Evolutionary conservation across 1,140 invertebrate genomes (phyloP), one percentile per base, ranked within the genome.

Genomic region (Panagrolaimus sp.): DNA sequence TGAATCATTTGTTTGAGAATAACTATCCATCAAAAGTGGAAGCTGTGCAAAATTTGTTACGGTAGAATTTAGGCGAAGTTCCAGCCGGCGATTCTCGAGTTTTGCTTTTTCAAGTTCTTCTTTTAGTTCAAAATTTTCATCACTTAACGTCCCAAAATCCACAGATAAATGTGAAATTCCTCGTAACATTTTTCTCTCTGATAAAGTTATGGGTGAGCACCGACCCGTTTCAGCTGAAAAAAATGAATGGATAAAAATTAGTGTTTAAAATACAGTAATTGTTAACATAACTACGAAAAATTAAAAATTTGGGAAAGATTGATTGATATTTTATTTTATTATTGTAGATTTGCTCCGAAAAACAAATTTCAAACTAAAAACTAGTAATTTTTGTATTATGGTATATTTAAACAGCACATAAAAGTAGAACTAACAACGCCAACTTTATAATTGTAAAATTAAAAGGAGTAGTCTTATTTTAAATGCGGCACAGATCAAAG

Each of bases 101-200:
- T 81, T 72, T 28, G 71, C 63, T 62, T 70, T 65, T 17, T 67
- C 52, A 26, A 82, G 47, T 6, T 71, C 66, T 48, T 68, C 66
- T 38, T 77, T 77, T 28, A 81, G 63, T 26, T 71, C 63, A n/a
- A 80, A 66, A 58, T 79, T 79, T 62, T 81, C 79, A 24, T 77
- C 76, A 15, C 62, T 67, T n/a, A 79, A 62, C 10, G 45, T 28
- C n/a, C 78, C 77, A 45, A 79, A 79, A 64, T 81, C 77, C 43
- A 80, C 24, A 6, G 78, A 80, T 26, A 79, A 68, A 63, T 68
- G 67, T 68, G 79, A 75, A 76, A 77, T 77, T 46, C 74, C 77
- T 65, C 76, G 73, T 14, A 77, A 73, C 48, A 79, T 77, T 24
- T 71, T 67, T 68, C 28, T 12, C 28, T 58, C 52, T 63, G 43